These are phyloP conservation scores for Ernsta delagoae DNA, from an alignment of 2,888 invertebrate genomes.

Conservation along the genomic window DNA sequence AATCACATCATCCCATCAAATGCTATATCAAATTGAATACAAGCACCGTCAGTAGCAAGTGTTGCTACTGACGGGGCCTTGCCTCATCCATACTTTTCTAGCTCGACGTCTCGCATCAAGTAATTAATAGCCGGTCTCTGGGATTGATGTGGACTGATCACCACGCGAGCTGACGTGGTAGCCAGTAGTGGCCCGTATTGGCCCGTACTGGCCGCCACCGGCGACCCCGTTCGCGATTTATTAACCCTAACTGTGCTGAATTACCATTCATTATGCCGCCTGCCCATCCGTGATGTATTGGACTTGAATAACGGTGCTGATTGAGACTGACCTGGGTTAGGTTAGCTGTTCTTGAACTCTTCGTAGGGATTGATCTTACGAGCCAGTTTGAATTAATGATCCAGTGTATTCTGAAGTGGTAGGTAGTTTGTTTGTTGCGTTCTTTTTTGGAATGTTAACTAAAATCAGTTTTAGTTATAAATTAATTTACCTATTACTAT, in stretches of 20 bases:
- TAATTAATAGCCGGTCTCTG: conserved; percentile 50
- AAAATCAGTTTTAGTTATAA: no score
- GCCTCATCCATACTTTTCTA: conserved; percentile 27
- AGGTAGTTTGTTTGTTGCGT: no score
- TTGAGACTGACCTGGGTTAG: not conserved
- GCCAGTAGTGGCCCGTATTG: conserved; percentile 4
- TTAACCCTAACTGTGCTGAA: conserved; percentile 38
- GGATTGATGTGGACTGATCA: conserved; percentile 51
- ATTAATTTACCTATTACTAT: no score
- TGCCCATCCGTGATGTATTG: conserved; percentile 26
- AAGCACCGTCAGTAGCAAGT: no score
- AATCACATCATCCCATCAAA: no score
- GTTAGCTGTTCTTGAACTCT: conserved; percentile 18
- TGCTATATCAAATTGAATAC: no score
- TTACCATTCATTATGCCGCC: conserved; percentile 29
- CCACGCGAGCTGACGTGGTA: conserved; percentile 42
- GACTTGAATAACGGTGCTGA: conserved; percentile 21
- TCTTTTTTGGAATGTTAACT: no score
- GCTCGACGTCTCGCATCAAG: conserved; percentile 20
- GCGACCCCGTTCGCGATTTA: conserved; percentile 39
- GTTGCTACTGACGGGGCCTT: no score
- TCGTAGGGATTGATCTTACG: conserved; percentile 17
- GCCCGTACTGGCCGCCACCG: conserved; percentile 8
- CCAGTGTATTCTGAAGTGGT: not conserved
- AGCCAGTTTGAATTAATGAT: not conserved